phyloP scores from a whole-genome alignment of 2,113 vertebrate genomes.

The Struthidea cinerea region DNA sequence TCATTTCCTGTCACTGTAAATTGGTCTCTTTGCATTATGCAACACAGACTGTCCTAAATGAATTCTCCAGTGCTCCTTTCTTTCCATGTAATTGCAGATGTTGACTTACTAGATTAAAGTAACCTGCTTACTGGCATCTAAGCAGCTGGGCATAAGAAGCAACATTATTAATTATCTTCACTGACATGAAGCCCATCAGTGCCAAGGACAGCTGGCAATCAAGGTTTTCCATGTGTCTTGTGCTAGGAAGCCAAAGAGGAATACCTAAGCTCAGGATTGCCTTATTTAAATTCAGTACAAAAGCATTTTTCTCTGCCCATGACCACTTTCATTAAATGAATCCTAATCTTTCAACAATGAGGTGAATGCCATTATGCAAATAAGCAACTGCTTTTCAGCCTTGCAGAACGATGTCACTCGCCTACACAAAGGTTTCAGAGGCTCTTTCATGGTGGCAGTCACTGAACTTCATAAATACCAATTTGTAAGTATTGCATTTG shows the following conservation, averaged over 20 bases:
- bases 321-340: conserved; percentile 22
- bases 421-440: neutral
- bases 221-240: neutral
- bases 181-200: neutral
- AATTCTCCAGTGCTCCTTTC: neutral
- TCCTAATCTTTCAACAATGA: conserved; percentile 21
- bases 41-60: neutral
- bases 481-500: neutral
- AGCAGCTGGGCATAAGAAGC: neutral
- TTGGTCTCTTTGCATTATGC: neutral
- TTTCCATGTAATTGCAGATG: neutral
- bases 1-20: neutral
- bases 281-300: conserved; percentile 1
- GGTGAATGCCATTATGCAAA: conserved; percentile 44
- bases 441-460: neutral
- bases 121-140: neutral
- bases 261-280: neutral
- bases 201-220: neutral
- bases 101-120: neutral
- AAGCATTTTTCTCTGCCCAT: neutral
- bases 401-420: neutral
- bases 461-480: neutral
- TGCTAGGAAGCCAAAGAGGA: neutral
- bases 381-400: conserved; percentile 14
- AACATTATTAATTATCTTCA: neutral